Conservation (phyloP, 2,888 invertebrate species). For the Xestoiulus laeticollis region DNA sequence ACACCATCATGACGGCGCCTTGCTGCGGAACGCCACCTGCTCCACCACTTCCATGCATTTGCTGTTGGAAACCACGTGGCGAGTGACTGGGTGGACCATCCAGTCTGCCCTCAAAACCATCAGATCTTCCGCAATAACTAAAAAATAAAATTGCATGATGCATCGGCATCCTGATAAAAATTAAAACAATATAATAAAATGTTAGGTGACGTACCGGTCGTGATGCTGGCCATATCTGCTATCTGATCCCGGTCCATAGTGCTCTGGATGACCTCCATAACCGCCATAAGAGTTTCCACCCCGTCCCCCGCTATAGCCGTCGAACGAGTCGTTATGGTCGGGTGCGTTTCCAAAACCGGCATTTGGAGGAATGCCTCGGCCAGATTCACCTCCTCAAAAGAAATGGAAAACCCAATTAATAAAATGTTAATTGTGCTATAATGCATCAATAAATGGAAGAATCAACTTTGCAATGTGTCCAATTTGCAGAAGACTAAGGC, state of each 20-base stretch:
- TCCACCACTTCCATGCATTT: conserved; percentile 32
- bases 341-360: conserved; percentile 36
- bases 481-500: too few species aligned
- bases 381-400: conserved; percentile 53
- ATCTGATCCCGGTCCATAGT: conserved; percentile 57
- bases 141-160: not conserved
- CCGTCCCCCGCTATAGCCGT: conserved; percentile 56
- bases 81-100: conserved; percentile 55
- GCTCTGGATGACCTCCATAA: conserved; percentile 55
- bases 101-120: conserved; percentile 58
- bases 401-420: not conserved
- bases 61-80: conserved; percentile 48
- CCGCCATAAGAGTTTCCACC: conserved; percentile 53
- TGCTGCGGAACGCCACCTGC: conserved; percentile 68
- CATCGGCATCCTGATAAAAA: not conserved
- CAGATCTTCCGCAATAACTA: conserved; percentile 55
- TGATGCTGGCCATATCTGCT: conserved; percentile 55
- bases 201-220: conserved; percentile 13
- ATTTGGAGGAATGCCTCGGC: conserved; percentile 50
- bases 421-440: not conserved
- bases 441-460: too few species aligned
- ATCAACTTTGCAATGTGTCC: not conserved
- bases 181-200: not conserved
- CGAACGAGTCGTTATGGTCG: conserved; percentile 53
- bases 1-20: conserved; percentile 97